Base-by-base conservation (phyloP, 2,888 invertebrate genomes). In the Villa cingulata region DNA sequence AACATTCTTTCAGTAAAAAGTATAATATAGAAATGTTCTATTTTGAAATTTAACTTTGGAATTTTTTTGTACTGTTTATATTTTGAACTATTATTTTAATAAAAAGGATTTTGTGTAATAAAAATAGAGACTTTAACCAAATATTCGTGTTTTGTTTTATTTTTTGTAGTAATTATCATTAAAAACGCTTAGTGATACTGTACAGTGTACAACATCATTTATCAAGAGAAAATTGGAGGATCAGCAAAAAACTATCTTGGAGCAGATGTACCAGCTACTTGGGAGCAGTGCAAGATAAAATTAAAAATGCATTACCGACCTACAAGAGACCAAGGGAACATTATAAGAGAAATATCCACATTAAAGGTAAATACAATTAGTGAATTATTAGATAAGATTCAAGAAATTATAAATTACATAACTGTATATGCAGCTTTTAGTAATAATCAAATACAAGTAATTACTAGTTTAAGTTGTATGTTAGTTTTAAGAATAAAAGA, bases 361-460 rank as follows among this genome's bases (percentile, higher is more conserved):
- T 37, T 45, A 16, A 42, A 41, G 27, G 37, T 48, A 48, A 40
- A 16, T 43, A 39, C 40, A 14, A 36, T 48, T n/a, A 20, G 12
- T 39, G 39, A 48, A 34, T 43, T 48, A 37, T 29, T 48, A 41
- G 27, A 41, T 48, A 44, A 48, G 34, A 18, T 44, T 29, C 44
- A 40, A 44, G 18, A 48, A 41, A 45, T 48, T 45, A 41, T 45
- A 1, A 42, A 42, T 38, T 23, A 39, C 34, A 42, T 41, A 20
- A 45, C 44, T 19, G 48, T 45, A 42, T 45, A 45, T 37, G 45
- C 48, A 48, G 32, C 44, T 6, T 45, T 48, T 37, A 44, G 41
- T 44, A 10, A 36, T 36, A 43, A 48, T 27, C 20, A 40, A 10
- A 40, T 32, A 34, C 42, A 16, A 45, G 42, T 37, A n/a, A n/a